Evolutionary conservation across 2,797 vertebrate genomes (phyloP), one percentile per base, ranked within the genome.

Genomic region (Hydrocynus forskahlii): DNA sequence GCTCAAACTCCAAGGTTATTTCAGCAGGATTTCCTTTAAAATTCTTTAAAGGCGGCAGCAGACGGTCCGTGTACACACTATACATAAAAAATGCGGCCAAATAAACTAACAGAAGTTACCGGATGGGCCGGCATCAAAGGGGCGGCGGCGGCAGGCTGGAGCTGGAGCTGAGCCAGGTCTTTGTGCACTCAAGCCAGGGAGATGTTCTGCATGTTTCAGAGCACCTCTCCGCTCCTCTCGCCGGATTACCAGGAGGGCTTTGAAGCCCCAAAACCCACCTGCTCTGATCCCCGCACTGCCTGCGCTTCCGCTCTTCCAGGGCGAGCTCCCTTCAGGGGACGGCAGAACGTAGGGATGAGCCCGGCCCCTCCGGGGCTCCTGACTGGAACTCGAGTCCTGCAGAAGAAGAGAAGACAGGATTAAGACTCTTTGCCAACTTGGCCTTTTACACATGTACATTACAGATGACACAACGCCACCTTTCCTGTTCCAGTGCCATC

Each of bases 41-140:
- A 86, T 91, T 92, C 86, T 92, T 90, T 89, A 93, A 93, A 93
- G 88, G 92, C 86, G 23, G 84, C 87, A 14, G 87, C 84, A 85
- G 86, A 89, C 85, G 89, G 92, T 92, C 91, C 88, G 88, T 90
- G 91, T 93, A 93, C 90, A 92, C 91, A 92, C 91, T 92, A 92
- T 91, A 94, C 89, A 94, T 92, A 91, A 93, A 92, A 57, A 94
- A 93, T 89, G 87, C 89, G 86, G 90, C 87, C 88, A 92, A 94
- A 94, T 92, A 93, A 94, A 94, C 92, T 90, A 91, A 93, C 89
- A 92, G 94, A 93, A 93, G 91, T 93, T 91, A 29, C 81, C 81
- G 90, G 90, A 92, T 92, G 87, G 91, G 85, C 45, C 81, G 82
- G 89, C 93, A 94, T 95, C 92, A 94, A 94, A 95, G 93, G 88